phyloP scores from a whole-genome alignment of 2,888 invertebrate species.

The Caradrina kadenii region DNA sequence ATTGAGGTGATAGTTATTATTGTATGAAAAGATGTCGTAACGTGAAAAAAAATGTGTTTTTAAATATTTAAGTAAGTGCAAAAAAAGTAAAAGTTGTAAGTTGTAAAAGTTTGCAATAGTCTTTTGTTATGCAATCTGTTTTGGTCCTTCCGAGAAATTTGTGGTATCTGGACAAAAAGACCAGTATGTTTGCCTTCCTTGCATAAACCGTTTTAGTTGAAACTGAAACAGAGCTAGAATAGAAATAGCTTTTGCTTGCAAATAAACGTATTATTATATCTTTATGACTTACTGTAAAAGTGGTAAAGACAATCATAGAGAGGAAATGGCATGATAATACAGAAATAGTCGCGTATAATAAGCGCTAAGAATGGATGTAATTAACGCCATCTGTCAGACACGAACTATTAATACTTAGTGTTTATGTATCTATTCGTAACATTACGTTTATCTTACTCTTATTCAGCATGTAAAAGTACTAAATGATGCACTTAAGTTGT shows the following conservation, averaged over 20 bases:
- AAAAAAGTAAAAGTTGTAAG: too few species aligned
- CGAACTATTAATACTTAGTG: not conserved
- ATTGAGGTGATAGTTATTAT: conserved; percentile 45
- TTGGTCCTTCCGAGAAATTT: not conserved
- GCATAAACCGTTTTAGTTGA: not conserved
- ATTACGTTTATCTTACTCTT: not conserved
- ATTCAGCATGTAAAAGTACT: not conserved
- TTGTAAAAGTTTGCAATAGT: not conserved
- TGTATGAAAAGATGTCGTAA: conserved; percentile 18
- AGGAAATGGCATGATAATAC: conserved; percentile 39
- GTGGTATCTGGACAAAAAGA: not conserved
- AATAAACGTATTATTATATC: not conserved
- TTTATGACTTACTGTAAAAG: conserved; percentile 1
- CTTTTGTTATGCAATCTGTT: not conserved
- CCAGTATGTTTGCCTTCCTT: not conserved
- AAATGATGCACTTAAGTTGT: not conserved
- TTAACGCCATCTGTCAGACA: conserved; percentile 33
- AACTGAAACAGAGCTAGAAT: not conserved
- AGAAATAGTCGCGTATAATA: conserved; percentile 12
- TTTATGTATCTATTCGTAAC: conserved; percentile 4
- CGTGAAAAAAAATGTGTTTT: conserved; percentile 36
- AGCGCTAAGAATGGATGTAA: conserved; percentile 35
- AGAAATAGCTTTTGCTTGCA: not conserved
- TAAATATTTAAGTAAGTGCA: conserved; percentile 21
- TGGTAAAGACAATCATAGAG: conserved; percentile 8